Evolutionary conservation across 2,888 invertebrate genomes (phyloP).

Genomic region (Meandrusa payeni): DNA sequence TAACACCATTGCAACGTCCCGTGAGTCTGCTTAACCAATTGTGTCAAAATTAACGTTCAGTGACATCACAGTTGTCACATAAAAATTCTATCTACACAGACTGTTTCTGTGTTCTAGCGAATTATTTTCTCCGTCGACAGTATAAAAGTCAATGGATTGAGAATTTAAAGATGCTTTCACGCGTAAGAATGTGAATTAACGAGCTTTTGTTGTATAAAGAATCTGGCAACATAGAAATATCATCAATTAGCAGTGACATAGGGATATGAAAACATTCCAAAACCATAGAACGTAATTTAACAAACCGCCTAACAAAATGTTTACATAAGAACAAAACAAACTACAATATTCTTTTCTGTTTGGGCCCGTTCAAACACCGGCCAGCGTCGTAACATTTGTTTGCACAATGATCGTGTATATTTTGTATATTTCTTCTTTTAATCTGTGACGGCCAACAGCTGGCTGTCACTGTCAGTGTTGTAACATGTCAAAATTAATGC

Average conservation of each 20-base stretch:
- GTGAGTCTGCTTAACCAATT: no score
- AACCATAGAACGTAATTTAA: conserved; percentile 41
- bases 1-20: no score
- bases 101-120: conserved; percentile 6
- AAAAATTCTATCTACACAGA: no score
- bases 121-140: neutral
- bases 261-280: conserved; percentile 27
- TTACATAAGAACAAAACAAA: conserved; percentile 52
- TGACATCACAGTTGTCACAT: no score
- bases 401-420: conserved; percentile 54
- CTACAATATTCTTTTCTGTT: conserved; percentile 41
- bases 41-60: no score
- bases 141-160: conserved; percentile 6
- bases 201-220: conserved; percentile 3
- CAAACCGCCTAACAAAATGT: conserved; percentile 47
- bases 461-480: conserved; percentile 32
- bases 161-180: conserved; percentile 8
- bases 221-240: conserved; percentile 14
- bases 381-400: conserved; percentile 54
- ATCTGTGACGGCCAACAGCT: conserved; percentile 59
- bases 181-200: conserved; percentile 4
- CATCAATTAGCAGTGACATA: conserved; percentile 17
- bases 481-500: conserved; percentile 18
- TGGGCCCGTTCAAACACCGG: conserved; percentile 44
- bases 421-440: conserved; percentile 47